A percentile compares a stretch with the other conserved stretches of the same genome.
Evolutionary conservation across 2,113 vertebrate species (phyloP).

Genomic region (Tringa solitaria): DNA sequence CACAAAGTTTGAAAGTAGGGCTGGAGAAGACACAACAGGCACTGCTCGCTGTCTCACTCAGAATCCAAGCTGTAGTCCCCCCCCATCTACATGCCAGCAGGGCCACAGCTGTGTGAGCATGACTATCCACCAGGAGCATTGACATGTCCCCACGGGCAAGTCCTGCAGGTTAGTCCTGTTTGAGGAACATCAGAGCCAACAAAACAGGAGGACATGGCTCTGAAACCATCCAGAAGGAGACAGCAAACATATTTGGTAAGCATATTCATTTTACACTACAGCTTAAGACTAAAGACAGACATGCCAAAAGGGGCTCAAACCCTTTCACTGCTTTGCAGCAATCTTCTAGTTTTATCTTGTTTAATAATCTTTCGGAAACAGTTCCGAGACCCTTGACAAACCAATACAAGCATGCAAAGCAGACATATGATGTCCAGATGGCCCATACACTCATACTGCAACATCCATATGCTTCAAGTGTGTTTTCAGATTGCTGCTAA

Average conservation of each 20-base stretch:
- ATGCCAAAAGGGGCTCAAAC: background rate
- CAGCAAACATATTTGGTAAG: background rate
- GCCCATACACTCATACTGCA: background rate
- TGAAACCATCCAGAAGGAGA: background rate
- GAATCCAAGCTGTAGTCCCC: background rate
- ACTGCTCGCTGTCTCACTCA: fast-evolving
- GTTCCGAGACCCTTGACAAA: slow-evolving; percentile 10
- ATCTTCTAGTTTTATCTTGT: background rate
- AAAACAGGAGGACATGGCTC: fast-evolving
- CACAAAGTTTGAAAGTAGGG: fast-evolving
- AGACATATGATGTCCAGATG: slow-evolving; percentile 51
- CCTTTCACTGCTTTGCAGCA: background rate
- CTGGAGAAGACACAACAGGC: background rate
- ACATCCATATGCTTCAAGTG: background rate
- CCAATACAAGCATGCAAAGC: background rate
- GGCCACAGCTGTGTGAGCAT: fast-evolving
- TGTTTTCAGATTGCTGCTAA: slow-evolving; percentile 4
- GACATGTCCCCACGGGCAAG: fast-evolving
- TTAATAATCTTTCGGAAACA: background rate
- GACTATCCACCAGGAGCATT: fast-evolving
- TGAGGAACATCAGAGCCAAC: background rate
- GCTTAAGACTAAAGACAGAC: background rate
- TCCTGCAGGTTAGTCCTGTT: fast-evolving
- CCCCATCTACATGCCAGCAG: fast-evolving
- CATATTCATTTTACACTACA: background rate